phyloP scores from a whole-genome alignment of 2,888 invertebrate species.

The Pardosa pseudoannulata region DNA sequence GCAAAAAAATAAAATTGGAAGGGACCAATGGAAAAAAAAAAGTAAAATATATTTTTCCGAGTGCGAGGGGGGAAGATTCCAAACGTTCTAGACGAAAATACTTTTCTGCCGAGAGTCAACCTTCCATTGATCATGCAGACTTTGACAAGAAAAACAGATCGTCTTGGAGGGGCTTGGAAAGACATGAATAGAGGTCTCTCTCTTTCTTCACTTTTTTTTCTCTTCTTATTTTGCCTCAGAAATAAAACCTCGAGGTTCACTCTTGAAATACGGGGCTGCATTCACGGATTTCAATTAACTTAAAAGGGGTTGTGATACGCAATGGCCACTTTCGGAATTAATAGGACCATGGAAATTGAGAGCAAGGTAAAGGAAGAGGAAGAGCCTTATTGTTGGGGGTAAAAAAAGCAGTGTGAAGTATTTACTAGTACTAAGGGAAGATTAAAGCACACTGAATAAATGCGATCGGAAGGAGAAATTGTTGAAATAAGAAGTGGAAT shows the following conservation, averaged over 20 bases:
- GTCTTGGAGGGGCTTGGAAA: neutral
- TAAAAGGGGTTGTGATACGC: neutral
- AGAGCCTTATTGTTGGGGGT: too few species aligned
- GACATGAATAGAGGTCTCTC: neutral
- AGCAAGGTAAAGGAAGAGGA: too few species aligned
- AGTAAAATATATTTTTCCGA: too few species aligned
- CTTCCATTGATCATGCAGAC: neutral
- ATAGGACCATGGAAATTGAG: neutral
- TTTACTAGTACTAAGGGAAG: too few species aligned
- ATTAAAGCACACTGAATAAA: too few species aligned
- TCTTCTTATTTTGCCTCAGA: too few species aligned
- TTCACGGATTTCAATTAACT: neutral
- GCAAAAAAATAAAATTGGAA: neutral
- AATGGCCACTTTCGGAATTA: neutral
- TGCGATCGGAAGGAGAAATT: too few species aligned
- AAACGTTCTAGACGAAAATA: neutral
- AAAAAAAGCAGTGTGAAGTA: too few species aligned
- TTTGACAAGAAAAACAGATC: slow-evolving; percentile 9
- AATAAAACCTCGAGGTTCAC: neutral
- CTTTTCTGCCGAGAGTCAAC: neutral
- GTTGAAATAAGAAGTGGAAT: too few species aligned
- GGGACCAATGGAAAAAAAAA: too few species aligned
- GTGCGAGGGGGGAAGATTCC: neutral
- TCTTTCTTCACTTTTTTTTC: too few species aligned
- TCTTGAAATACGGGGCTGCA: neutral